Evolutionary conservation across 2,113 vertebrate species (phyloP).

Genomic region (Cyprinus carpio): DNA sequence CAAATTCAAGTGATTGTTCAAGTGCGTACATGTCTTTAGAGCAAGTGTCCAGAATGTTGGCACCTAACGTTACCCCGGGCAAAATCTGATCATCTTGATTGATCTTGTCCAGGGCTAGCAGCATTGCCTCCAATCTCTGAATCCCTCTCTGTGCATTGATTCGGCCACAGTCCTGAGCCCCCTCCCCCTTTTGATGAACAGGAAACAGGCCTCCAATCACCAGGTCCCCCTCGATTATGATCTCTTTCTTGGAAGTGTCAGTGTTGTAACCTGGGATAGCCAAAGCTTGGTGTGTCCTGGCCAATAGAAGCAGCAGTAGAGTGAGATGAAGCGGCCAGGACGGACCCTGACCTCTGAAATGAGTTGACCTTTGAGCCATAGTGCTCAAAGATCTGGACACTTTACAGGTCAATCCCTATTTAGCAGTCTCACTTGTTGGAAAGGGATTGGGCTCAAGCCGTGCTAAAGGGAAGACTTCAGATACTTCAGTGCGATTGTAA

Average conservation of each 20-base stretch:
- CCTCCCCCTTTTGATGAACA: slow-evolving; percentile 90
- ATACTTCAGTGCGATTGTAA: slow-evolving; percentile 59
- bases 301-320: slow-evolving; percentile 47
- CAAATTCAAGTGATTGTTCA: slow-evolving; percentile 96
- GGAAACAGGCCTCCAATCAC: slow-evolving; percentile 96
- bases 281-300: slow-evolving; percentile 33
- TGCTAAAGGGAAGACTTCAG: slow-evolving; percentile 63
- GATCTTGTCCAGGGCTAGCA: slow-evolving; percentile 93
- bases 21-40: slow-evolving; percentile 97
- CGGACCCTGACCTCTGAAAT: slow-evolving; percentile 20
- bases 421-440: slow-evolving; percentile 30
- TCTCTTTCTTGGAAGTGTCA: slow-evolving; percentile 82
- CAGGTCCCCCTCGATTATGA: slow-evolving; percentile 90
- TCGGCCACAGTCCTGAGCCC: slow-evolving; percentile 87
- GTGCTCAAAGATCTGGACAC: background rate
- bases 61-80: slow-evolving; percentile 87
- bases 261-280: slow-evolving; percentile 44
- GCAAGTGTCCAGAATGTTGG: slow-evolving; percentile 97
- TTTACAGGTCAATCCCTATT: slow-evolving; percentile 6
- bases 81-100: slow-evolving; percentile 89
- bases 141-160: slow-evolving; percentile 96
- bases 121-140: slow-evolving; percentile 97
- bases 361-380: slow-evolving; percentile 43
- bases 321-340: slow-evolving; percentile 44
- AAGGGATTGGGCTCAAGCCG: slow-evolving; percentile 28